Base-by-base conservation (phyloP, 2,888 invertebrate species). In the Calephelis perditalis region DNA sequence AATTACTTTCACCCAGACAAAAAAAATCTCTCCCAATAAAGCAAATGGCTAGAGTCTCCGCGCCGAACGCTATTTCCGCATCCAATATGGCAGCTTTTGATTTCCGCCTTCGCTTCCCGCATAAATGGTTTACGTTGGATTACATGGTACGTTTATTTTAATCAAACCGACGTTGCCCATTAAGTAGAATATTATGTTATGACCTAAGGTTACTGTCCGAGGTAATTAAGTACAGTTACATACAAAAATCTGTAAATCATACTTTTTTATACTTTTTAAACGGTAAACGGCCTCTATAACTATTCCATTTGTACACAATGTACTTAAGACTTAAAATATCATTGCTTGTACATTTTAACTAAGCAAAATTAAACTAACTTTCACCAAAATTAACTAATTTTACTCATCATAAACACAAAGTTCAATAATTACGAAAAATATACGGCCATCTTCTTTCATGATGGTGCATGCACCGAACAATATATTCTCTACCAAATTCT, bases 61-160 rank as follows among this genome's bases (percentile, higher is more conserved):
- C 70, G 73, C 71, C 72, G 72, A 72, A 73, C 72, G 69, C 77
- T 81, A 87, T 89, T 87, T 90, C 89, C 89, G 85, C 73, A 80
- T 84, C 79, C 83, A 88, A 87, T 84, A 87, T 82, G 86, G 87
- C 86, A 70, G 81, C 79, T 75, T 81, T 87, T 86, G 84, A 90
- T 89, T 86, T 90, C 89, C 89, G 84, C 78, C 72, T 70, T 70
- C 76, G 78, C 77, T 81, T 81, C 74, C 73, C 73, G 70, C 74
- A 77, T 81, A 84, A 84, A 81, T 76, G 76, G 76, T 83, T 87
- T 86, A 82, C 77, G 74, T 74, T 72, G 78, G 81, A 82, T 85
- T 81, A 84, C 78, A 76, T 73, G 76, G 72, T 77, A 74, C 79
- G 79, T 83, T 83, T 84, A 85, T 85, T 84, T 84, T 65, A 65